A percentile compares a stretch with the other conserved stretches of the same genome.
phyloP scores from a whole-genome alignment of 2,888 invertebrate genomes.

The Ectropis crepuscularia region DNA sequence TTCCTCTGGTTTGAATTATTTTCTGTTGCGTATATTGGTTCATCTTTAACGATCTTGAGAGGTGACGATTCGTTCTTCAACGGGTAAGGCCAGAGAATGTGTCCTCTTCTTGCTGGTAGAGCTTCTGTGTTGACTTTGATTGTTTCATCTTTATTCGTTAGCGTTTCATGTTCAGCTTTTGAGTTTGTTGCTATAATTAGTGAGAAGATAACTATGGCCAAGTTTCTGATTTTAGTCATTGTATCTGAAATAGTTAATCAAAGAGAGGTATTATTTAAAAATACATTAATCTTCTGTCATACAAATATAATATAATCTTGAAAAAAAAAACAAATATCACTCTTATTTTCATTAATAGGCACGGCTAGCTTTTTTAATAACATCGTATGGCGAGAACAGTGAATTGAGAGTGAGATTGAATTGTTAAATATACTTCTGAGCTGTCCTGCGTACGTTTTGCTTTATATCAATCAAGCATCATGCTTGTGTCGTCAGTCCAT shows the following conservation, averaged over 20 bases:
- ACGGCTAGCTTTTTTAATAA: too few species aligned
- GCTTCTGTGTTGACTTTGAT: slow-evolving; percentile 3
- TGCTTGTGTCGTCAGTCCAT: too few species aligned
- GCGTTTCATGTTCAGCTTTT: slow-evolving; percentile 13
- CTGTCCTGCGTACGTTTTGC: too few species aligned
- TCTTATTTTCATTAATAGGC: too few species aligned
- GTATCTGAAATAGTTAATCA: slow-evolving; percentile 15
- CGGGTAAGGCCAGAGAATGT: slow-evolving; percentile 69
- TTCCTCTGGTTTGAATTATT: slow-evolving; percentile 33
- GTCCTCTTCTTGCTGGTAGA: slow-evolving; percentile 47
- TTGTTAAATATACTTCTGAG: too few species aligned
- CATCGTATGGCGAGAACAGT: too few species aligned
- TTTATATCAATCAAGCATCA: too few species aligned
- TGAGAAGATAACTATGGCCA: slow-evolving; percentile 4
- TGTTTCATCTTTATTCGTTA: neutral
- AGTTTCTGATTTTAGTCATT: slow-evolving; percentile 11
- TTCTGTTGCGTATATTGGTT: slow-evolving; percentile 24
- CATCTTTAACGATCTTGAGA: slow-evolving; percentile 21
- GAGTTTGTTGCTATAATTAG: slow-evolving; percentile 13
- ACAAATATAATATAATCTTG: too few species aligned
- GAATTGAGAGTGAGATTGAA: too few species aligned
- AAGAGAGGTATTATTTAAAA: neutral
- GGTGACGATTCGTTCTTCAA: slow-evolving; percentile 46
- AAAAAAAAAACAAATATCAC: too few species aligned
- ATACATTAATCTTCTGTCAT: neutral